Percentiles rank a stretch among this genome's conserved stretches.
Evolutionary conservation across 1,140 invertebrate species (phyloP).

Genomic region (Doryteuthis pealeii): DNA sequence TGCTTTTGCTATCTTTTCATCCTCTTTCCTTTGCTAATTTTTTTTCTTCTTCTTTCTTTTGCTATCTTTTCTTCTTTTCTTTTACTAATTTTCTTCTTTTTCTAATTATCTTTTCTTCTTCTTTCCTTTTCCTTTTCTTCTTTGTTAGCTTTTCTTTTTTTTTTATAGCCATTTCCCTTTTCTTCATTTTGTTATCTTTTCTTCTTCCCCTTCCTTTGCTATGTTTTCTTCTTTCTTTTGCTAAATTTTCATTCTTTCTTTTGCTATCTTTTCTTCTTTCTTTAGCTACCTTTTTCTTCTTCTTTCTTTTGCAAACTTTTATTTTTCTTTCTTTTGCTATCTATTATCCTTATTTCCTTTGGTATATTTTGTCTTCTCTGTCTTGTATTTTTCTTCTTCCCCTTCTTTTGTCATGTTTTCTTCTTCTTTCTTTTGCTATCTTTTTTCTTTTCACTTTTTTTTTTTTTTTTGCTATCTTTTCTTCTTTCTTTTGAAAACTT

Average conservation of each 20-base stretch:
- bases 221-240: too few species aligned
- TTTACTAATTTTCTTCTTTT: neutral
- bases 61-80: neutral
- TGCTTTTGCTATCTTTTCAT: neutral
- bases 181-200: too few species aligned
- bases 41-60: neutral
- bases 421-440: slow-evolving; percentile 1
- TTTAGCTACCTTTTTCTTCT: neutral
- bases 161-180: too few species aligned
- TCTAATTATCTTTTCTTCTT: neutral
- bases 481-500: neutral
- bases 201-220: too few species aligned
- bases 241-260: too few species aligned
- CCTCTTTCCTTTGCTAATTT: neutral
- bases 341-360: slow-evolving; percentile 3
- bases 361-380: slow-evolving; percentile 1
- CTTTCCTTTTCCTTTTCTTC: neutral
- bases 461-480: slow-evolving; percentile 6
- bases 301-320: neutral
- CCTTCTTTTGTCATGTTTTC: slow-evolving; percentile 3
- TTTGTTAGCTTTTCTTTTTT: neutral
- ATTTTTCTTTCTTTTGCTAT: neutral
- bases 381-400: slow-evolving; percentile 5
- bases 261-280: neutral
- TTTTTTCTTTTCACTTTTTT: slow-evolving; percentile 10